These are phyloP conservation scores for Charadrius vociferus DNA, from an alignment of 2,113 vertebrate species.

Conservation along the genomic window DNA sequence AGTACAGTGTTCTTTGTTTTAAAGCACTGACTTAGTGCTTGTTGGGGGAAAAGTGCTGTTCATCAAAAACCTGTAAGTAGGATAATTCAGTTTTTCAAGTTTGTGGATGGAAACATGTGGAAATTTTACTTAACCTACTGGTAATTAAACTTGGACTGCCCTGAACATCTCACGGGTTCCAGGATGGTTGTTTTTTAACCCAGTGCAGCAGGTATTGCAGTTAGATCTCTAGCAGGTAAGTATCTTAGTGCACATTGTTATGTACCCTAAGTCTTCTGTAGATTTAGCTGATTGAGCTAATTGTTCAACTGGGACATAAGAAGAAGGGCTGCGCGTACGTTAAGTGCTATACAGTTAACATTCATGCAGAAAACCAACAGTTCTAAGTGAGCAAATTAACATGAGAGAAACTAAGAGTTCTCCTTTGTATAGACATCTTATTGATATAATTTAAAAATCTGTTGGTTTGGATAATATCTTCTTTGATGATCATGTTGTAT, in stretches of 20 bases:
- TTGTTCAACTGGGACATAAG: neutral
- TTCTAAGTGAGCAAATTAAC: neutral
- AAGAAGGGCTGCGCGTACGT: neutral
- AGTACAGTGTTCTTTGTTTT: neutral
- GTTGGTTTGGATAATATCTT: neutral
- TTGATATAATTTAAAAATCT: neutral
- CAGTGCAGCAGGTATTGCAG: neutral
- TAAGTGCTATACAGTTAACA: neutral
- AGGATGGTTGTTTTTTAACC: neutral
- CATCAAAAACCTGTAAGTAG: neutral
- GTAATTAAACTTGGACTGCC: neutral
- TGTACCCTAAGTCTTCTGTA: neutral
- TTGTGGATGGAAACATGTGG: neutral
- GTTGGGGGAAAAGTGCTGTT: neutral
- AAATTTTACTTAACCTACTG: neutral
- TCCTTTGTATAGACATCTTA: neutral
- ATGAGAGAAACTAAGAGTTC: neutral
- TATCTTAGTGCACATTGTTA: neutral
- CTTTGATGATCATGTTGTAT: neutral
- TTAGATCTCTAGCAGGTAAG: neutral
- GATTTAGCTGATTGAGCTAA: neutral
- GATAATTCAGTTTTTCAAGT: neutral
- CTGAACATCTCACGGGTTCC: neutral
- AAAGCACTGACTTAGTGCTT: neutral
- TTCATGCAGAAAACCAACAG: neutral